A percentile compares a stretch with the other conserved stretches of the same genome.
phyloP scores from a whole-genome alignment of 2,797 vertebrate species.

The Chromis chromis region DNA sequence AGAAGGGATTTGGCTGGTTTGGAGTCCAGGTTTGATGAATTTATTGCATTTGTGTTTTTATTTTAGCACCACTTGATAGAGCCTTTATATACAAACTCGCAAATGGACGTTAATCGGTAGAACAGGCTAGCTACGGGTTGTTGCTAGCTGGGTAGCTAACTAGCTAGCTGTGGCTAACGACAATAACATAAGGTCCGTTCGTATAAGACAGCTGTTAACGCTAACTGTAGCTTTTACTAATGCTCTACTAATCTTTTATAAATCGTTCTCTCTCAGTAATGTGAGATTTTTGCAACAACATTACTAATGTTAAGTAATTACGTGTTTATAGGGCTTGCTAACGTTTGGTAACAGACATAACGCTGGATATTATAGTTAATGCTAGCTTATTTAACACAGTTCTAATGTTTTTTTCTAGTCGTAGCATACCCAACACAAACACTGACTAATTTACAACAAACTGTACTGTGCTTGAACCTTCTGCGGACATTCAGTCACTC shows the following conservation, averaged over 20 bases:
- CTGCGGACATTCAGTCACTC: not conserved
- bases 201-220: not conserved
- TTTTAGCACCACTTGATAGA: not conserved
- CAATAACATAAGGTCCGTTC: constrained; percentile 20
- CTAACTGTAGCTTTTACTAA: not conserved
- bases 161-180: constrained; percentile 22
- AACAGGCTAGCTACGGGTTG: not conserved
- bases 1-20: constrained; percentile 52
- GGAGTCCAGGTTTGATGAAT: constrained; percentile 67
- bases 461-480: not conserved
- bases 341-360: not conserved
- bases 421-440: too few relatives aligned
- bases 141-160: constrained; percentile 9
- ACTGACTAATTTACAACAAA: not conserved
- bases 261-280: accelerated
- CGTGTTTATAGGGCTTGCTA: not conserved
- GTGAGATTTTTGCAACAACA: not conserved
- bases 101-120: not conserved
- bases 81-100: not conserved
- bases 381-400: not conserved
- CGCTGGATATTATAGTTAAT: too few relatives aligned
- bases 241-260: not conserved
- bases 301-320: not conserved
- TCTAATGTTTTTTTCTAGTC: not conserved
- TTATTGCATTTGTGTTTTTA: not conserved